These are phyloP conservation scores for Lycorma delicatula DNA, from an alignment of 1,140 invertebrate species.

Conservation along the genomic window DNA sequence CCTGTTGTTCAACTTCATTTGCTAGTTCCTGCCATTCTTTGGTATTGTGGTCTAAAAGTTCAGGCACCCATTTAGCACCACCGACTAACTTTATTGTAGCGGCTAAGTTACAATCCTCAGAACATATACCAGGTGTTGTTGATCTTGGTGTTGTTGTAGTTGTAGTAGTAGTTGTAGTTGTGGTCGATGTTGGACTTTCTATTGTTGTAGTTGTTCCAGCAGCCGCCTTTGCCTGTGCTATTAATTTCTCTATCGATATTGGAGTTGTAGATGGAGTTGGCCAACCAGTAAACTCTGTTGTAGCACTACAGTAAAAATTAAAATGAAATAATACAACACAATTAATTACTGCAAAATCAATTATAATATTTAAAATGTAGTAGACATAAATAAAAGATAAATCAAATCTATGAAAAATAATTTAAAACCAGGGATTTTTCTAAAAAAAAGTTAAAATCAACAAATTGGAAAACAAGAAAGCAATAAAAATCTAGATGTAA, in stretches of 20 bases:
- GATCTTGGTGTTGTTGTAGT: constrained; percentile 60
- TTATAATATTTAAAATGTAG: neutral
- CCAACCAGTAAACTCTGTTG: constrained; percentile 83
- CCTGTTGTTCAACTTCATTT: constrained; percentile 66
- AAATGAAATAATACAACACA: constrained; percentile 13
- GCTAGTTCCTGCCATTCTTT: constrained; percentile 74
- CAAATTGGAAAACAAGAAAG: too few relatives aligned
- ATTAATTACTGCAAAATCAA: neutral
- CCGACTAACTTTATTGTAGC: constrained; percentile 75
- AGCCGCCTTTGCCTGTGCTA: constrained; percentile 56
- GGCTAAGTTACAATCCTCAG: constrained; percentile 66
- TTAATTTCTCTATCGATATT: constrained; percentile 68
- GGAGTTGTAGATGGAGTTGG: constrained; percentile 74
- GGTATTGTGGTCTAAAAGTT: constrained; percentile 75
- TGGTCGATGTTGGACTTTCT: constrained; percentile 47
- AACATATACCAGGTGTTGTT: constrained; percentile 71
- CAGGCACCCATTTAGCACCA: constrained; percentile 72
- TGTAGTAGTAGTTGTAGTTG: constrained; percentile 66
- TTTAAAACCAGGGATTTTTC: too few relatives aligned
- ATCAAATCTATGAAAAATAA: too few relatives aligned
- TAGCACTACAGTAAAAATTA: constrained; percentile 48
- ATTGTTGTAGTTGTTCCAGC: constrained; percentile 41
- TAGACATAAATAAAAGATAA: too few relatives aligned
- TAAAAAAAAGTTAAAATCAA: too few relatives aligned
- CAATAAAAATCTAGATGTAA: too few relatives aligned